Conservation (phyloP, 2,888 invertebrate genomes). For the Hylaea fasciaria region DNA sequence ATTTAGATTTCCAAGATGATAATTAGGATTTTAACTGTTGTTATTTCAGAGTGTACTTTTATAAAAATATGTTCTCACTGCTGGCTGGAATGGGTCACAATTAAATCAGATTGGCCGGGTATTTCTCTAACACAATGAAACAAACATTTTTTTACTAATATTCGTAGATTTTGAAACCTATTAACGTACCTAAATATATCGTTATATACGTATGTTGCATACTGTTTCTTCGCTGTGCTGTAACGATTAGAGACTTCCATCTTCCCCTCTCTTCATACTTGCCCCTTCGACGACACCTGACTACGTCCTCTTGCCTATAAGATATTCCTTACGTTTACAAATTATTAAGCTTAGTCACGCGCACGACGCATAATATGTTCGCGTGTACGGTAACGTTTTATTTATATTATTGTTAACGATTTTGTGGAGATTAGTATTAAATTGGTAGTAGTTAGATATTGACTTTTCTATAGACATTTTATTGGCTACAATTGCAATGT, state of each 20-base stretch:
- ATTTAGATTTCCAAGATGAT: no score
- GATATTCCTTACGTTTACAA: constrained; percentile 32
- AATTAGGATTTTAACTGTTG: no score
- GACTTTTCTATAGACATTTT: not conserved
- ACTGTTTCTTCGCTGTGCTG: no score
- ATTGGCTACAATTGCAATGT: not conserved
- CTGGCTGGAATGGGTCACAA: no score
- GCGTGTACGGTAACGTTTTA: constrained; percentile 25
- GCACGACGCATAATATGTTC: constrained; percentile 39
- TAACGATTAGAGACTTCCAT: no score
- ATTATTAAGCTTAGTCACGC: constrained; percentile 53
- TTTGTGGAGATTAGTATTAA: constrained; percentile 1
- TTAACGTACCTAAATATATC: no score
- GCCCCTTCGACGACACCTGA: not conserved
- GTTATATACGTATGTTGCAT: no score
- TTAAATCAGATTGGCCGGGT: not conserved
- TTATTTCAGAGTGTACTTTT: no score
- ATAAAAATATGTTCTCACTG: not conserved
- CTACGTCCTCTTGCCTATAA: constrained; percentile 16
- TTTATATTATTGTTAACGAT: constrained; percentile 23
- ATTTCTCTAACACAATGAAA: not conserved
- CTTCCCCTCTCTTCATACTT: not conserved
- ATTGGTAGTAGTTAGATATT: not conserved
- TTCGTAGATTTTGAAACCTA: no score
- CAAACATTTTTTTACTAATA: no score